phyloP scores from a whole-genome alignment of 2,888 invertebrate species.

The Tridacna crocea region DNA sequence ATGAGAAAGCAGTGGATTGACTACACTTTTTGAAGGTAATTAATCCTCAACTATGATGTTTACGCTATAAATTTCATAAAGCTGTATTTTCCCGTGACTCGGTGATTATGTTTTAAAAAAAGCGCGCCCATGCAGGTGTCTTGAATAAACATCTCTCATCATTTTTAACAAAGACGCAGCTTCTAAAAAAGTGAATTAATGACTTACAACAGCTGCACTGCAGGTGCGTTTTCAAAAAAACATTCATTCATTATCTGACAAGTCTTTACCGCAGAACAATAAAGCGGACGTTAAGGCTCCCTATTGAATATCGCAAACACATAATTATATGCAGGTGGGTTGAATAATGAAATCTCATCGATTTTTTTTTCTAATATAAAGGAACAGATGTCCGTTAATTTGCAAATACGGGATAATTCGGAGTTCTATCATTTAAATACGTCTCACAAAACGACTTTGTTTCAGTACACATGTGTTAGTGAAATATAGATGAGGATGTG shows the following conservation, averaged over 20 bases:
- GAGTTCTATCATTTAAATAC: too few species aligned
- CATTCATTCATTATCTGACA: background rate
- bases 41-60: background rate
- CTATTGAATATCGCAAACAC: too few species aligned
- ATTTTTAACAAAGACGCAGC: background rate
- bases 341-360: too few species aligned
- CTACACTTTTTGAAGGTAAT: background rate
- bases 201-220: background rate
- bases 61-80: conserved; percentile 21
- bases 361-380: too few species aligned
- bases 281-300: too few species aligned
- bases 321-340: too few species aligned
- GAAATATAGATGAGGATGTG: too few species aligned
- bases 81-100: background rate
- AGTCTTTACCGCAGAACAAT: background rate
- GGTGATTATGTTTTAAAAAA: too few species aligned
- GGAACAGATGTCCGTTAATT: too few species aligned
- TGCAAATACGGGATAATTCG: too few species aligned
- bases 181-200: background rate
- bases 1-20: background rate
- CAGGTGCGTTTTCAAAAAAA: background rate
- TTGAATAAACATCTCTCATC: background rate
- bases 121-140: background rate
- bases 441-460: too few species aligned
- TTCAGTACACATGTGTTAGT: too few species aligned